Evolutionary conservation across 2,113 vertebrate genomes (phyloP), one percentile per base, ranked within the genome.

Genomic region (Chlorodrepanis virens): DNA sequence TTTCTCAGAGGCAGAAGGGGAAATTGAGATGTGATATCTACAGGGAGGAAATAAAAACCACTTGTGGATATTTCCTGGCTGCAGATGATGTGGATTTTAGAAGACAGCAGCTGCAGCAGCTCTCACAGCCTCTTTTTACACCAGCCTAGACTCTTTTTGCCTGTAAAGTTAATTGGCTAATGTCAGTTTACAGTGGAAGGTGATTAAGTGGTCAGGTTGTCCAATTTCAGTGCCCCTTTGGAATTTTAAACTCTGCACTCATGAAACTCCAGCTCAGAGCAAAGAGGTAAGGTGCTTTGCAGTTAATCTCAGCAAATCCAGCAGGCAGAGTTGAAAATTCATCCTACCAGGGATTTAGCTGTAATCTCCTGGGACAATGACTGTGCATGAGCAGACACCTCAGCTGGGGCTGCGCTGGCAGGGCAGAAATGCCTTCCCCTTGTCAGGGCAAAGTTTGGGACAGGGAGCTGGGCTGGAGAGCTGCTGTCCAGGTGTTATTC

Each of bases 281-380:
- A 79, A 81, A 70, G 85, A 88, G 49, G 54, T 81, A 70, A 95
- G 83, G 60, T 95, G 83, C 94, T 96, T 93, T 93, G 80, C 61
- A 45, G 83, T 35, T 94, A 88, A 97, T 88, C 94, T 61, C 85
- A 83, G 75, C 79, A 93, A 97, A 95, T 87, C 92, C 92, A 90
- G 67, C 78, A 92, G 94, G 60, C 44, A 44, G 84, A 47, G 92
- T 2, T 90, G 95, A 77, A 90, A 90, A 90, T 90, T 84, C 64
- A 45, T 19, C 53, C 93, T 78, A 2, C 1, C 59, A 56, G 65
- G 75, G 75, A 4, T 70, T 95, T 89, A 71, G n/a, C 47, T 35
- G 23, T 89, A 78, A 89, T 92, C 91, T 92, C 20, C 81, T 83
- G 85, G 59, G 67, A 45, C 92, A 80, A 7, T 45, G 75, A 18